Evolutionary conservation across 1,140 invertebrate species (phyloP).

Genomic region (Bombyx mandarina): DNA sequence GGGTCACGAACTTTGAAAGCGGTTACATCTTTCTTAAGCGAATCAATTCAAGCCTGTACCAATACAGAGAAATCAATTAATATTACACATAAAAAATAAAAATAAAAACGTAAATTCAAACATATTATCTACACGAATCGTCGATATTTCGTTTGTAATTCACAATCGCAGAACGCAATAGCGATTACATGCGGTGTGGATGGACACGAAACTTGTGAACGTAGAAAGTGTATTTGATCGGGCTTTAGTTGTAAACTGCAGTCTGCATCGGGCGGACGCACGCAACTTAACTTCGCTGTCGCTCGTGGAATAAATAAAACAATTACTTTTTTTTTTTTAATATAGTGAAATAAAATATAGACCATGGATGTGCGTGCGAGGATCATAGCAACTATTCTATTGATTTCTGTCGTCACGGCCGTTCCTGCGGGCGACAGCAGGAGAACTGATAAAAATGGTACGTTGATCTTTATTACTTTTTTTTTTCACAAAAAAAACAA

Average conservation of each 20-base stretch:
- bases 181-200: conserved; percentile 23
- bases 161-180: conserved; percentile 44
- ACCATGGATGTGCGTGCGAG: conserved; percentile 61
- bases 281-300: conserved; percentile 4
- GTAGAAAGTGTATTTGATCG: conserved; percentile 55
- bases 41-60: no score
- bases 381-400: conserved; percentile 44
- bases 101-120: neutral
- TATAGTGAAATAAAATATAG: conserved; percentile 16
- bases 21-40: no score
- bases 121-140: conserved; percentile 14
- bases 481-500: no score
- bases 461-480: conserved; percentile 3
- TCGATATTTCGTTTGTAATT: conserved; percentile 42
- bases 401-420: conserved; percentile 42
- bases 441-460: conserved; percentile 37
- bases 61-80: no score
- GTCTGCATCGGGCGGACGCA: no score
- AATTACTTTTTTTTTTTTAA: conserved; percentile 7
- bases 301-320: conserved; percentile 20
- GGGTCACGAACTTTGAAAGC: no score
- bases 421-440: conserved; percentile 39
- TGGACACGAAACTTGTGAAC: conserved; percentile 30
- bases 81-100: neutral
- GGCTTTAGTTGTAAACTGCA: conserved; percentile 53